Base-by-base conservation (phyloP, 2,797 vertebrate species). In the Macroramphosus scolopax region DNA sequence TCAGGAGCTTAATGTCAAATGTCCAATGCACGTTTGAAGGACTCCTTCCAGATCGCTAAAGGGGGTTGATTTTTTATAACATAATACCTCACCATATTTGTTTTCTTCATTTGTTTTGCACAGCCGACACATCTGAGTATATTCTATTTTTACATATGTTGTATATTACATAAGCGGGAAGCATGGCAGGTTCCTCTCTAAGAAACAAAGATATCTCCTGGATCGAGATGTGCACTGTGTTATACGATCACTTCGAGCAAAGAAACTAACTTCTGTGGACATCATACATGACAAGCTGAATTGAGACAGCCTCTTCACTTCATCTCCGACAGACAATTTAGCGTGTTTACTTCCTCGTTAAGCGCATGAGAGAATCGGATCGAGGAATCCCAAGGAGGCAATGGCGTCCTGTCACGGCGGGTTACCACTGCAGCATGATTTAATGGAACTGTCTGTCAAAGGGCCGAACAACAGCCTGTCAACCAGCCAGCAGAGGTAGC, bases 391-490 rank as follows among this genome's bases (percentile, higher is more conserved):
- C 73, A 56, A 74, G 78, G 78, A 84, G 75, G 68, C 75, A 34
- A 70, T 59, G 70, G 69, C 63, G 68, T 83, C 82, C 81, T 88
- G 81, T 87, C 88, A 84, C 74, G 56, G 76, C 63, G 68, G 78
- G 80, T 86, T 85, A 85, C 83, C 69, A 69, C 68, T 77, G 75
- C 73, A 45, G 77, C 75, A 72, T 81, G 83, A 86, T 88, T 91
- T 90, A 89, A 90, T 90, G 88, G 85, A 88, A 87, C 75, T 89
- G 87, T 87, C 86, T 85, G 83, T 88, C 85, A 87, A 64, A 71
- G 62, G 75, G 81, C 72, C 61, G 43, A 81, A 77, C 65, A 81
- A 73, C 77, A 69, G 70, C 63, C 77, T 79, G 80, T 83, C 83
- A 86, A 55, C 53, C 60, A 58, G 41, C 53, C 36, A 54, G 50